phyloP scores from a whole-genome alignment of 1,140 invertebrate species.

The Carposina sasakii region DNA sequence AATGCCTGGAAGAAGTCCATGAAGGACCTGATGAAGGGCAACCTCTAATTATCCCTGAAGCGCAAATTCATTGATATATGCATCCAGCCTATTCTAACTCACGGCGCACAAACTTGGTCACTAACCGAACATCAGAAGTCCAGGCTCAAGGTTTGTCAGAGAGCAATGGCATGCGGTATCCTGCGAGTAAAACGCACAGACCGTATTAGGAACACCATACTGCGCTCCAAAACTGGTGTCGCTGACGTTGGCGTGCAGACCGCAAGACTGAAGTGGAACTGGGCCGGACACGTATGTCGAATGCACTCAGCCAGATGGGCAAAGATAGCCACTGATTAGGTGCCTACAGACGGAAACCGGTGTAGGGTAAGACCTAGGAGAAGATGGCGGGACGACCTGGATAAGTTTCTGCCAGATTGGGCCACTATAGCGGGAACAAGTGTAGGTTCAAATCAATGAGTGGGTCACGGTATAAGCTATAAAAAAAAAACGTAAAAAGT shows the following conservation, averaged over 20 bases:
- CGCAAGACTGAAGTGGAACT: neutral
- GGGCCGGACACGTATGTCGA: constrained; percentile 2
- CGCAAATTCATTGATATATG: neutral
- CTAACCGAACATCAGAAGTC: neutral
- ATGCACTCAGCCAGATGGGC: neutral
- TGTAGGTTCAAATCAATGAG: no score
- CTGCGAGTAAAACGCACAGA: no score
- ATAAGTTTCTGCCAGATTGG: neutral
- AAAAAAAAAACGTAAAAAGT: no score
- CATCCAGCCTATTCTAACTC: neutral
- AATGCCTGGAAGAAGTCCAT: constrained; percentile 5
- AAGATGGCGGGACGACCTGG: neutral
- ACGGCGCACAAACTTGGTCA: constrained; percentile 6
- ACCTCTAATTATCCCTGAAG: neutral
- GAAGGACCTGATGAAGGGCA: neutral
- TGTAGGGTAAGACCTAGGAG: neutral
- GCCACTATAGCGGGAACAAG: no score
- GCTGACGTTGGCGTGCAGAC: neutral
- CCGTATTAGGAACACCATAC: no score
- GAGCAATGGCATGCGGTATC: neutral
- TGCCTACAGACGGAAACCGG: neutral
- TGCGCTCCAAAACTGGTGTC: no score
- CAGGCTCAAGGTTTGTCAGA: constrained; percentile 1
- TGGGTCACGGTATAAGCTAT: no score
- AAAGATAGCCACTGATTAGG: neutral